A percentile compares a stretch with the other conserved stretches of the same genome.
These are phyloP conservation scores for Cossypha caffra DNA, from an alignment of 2,797 vertebrate genomes.

Conservation along the genomic window DNA sequence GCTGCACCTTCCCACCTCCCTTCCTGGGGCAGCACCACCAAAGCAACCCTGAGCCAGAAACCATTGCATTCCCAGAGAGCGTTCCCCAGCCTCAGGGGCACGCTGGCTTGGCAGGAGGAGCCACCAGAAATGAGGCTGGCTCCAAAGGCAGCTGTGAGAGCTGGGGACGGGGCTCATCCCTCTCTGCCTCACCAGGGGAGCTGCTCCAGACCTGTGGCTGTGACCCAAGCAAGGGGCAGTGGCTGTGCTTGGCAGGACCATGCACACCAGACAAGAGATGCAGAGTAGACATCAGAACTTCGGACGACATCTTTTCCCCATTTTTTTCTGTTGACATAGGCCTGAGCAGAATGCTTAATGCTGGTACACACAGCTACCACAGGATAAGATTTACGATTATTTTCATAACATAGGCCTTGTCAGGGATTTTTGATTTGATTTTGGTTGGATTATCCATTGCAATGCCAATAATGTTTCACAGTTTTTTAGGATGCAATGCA, in stretches of 20 bases:
- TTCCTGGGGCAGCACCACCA: rapidly evolving
- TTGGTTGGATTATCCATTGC: constrained; percentile 37
- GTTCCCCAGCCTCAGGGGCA: not conserved
- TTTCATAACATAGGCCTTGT: constrained; percentile 56
- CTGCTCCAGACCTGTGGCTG: not conserved
- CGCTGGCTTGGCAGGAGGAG: rapidly evolving
- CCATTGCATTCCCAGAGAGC: not conserved
- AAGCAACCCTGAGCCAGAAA: rapidly evolving
- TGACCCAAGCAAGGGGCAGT: not conserved
- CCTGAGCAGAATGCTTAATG: constrained; percentile 11
- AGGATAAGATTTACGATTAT: constrained; percentile 24
- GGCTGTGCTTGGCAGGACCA: not conserved
- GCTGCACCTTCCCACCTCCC: not conserved
- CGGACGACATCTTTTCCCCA: rapidly evolving
- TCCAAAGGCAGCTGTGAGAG: not conserved
- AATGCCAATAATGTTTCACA: constrained; percentile 43
- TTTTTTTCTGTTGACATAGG: not conserved
- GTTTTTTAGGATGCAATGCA: constrained; percentile 23
- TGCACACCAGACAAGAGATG: not conserved
- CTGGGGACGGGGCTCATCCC: not conserved
- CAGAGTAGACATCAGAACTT: not conserved
- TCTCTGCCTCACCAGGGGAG: not conserved
- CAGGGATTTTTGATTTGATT: constrained; percentile 57
- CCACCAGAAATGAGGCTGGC: not conserved
- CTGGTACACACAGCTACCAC: not conserved